phyloP scores from a whole-genome alignment of 2,888 invertebrate species.

The Eudasyphora cyanicolor region DNA sequence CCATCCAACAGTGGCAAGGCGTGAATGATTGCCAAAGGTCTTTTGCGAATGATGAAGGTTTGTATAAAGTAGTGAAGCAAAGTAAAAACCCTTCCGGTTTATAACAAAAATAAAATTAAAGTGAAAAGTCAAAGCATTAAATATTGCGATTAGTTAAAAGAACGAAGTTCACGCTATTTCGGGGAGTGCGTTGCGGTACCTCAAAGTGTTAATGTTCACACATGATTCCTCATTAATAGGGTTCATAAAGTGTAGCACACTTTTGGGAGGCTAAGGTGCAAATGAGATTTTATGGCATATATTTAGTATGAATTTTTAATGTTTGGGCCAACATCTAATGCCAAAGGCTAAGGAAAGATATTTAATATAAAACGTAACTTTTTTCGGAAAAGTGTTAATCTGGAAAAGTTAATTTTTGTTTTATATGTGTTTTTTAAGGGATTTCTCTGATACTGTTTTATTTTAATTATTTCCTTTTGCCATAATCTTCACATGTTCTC shows the following conservation, averaged over 20 bases:
- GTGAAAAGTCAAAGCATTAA: background rate
- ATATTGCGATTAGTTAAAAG: background rate
- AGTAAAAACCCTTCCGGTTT: background rate
- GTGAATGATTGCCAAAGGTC: too few relatives aligned
- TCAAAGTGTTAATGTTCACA: background rate
- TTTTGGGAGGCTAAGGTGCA: background rate
- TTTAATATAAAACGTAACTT: background rate
- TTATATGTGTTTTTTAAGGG: background rate
- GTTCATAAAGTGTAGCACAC: background rate
- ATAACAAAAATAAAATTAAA: slow-evolving; percentile 2
- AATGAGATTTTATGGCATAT: background rate
- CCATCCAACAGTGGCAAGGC: too few relatives aligned
- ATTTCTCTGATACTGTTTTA: background rate
- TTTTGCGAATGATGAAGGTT: too few relatives aligned
- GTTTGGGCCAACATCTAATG: background rate
- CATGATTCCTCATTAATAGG: background rate
- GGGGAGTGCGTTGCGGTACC: background rate
- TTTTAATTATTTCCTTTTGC: background rate
- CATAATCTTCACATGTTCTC: background rate
- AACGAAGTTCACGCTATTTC: background rate
- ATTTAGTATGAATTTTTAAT: background rate
- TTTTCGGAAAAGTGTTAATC: background rate
- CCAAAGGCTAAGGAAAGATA: background rate
- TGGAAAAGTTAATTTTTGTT: background rate
- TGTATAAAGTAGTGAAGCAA: too few relatives aligned